Evolutionary conservation across 2,797 vertebrate species (phyloP).

Genomic region (Nannoperca obscura): DNA sequence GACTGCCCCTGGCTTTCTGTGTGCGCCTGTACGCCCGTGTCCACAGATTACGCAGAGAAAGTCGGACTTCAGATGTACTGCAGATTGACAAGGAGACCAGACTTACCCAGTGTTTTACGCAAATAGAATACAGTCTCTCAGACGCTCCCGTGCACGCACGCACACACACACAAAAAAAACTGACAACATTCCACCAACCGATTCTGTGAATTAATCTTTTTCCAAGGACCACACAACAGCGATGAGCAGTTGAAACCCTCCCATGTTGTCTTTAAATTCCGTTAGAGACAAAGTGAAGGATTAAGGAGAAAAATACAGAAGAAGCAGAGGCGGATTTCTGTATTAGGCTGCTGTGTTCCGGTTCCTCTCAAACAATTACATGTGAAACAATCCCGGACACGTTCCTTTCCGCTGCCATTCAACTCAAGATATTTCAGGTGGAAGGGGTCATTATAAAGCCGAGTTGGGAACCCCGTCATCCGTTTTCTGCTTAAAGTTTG

Average conservation of each 20-base stretch:
- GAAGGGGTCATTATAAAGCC: slow-evolving; percentile 8
- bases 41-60: neutral
- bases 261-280: neutral
- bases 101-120: neutral
- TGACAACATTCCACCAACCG: slow-evolving; percentile 41
- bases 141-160: too few relatives aligned
- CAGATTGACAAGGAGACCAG: neutral
- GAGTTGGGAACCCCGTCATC: neutral
- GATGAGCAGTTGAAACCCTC: neutral
- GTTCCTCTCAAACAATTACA: neutral
- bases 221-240: neutral
- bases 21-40: neutral
- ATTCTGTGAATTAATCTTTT: neutral
- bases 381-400: slow-evolving; percentile 18
- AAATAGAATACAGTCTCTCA: neutral
- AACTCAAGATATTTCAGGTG: slow-evolving; percentile 1
- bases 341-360: neutral
- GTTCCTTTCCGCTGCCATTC: neutral
- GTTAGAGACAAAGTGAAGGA: too few relatives aligned
- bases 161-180: neutral
- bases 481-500: slow-evolving; percentile 60
- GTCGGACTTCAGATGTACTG: neutral
- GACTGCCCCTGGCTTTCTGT: neutral
- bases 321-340: neutral
- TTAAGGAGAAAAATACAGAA: neutral